Base-by-base conservation (phyloP, 1,140 invertebrate species). In the Musca vetustissima region DNA sequence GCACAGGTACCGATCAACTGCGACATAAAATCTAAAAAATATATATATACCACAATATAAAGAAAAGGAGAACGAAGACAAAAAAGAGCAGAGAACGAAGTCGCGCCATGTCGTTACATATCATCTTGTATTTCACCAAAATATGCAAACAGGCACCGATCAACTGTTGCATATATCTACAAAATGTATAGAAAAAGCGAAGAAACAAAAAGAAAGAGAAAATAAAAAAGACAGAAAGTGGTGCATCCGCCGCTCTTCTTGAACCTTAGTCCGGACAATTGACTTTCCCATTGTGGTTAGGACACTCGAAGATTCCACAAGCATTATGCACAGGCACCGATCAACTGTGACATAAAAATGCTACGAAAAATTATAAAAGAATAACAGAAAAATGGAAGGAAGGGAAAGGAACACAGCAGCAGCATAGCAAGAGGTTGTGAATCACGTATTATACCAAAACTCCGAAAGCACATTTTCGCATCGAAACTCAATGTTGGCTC, bases 261-360 rank as follows among this genome's bases (percentile, higher is more conserved):
- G 4, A 6, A 22, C 13, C 32, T 2, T 2, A 57, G 24, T 21
- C 25, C 52, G 6, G 25, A 11, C 49, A 11, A 28, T 14, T 28
- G 15, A n/a, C 47, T 25, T 9, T 25, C 19, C 49, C 36, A 28
- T n/a, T n/a, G n/a, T n/a, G n/a, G n/a, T n/a, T n/a, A n/a, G n/a
- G n/a, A 59, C 3, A 36, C 13, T n/a, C 50, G n/a, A 25, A 24
- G 13, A 53, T 50, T 53, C 11, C 36, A 17, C 21, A 47, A 66
- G 65, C 69, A 73, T 72, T 74, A 76, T 72, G 75, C 70, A 69
- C 76, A 78, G 78, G 78, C 70, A 80, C 78, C 72, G 78, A 28
- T 79, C 78, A 78, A 80, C 78, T 79, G 76, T 71, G 70, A 67
- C 69, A 72, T 72, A 76, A 73, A 74, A 43, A 43, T 43, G 74